Evolutionary conservation across 2,797 vertebrate genomes (phyloP).

Genomic region (Chaetophractus vellerosus): DNA sequence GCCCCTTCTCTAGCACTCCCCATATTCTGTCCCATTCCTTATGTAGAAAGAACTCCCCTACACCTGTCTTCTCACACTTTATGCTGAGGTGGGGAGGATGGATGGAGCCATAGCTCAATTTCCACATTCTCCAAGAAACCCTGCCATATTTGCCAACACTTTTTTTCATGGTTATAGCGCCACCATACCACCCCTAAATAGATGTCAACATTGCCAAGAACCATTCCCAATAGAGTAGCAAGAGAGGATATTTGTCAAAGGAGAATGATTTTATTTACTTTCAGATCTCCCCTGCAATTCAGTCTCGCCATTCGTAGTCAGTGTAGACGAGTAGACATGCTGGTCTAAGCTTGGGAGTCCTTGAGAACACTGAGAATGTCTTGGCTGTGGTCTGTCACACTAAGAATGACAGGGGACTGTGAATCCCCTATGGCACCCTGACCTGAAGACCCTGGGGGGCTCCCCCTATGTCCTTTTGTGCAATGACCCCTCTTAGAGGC

Average conservation of each 20-base stretch:
- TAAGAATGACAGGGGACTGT: neutral
- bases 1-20: no score
- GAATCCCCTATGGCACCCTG: neutral
- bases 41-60: neutral
- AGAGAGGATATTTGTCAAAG: neutral
- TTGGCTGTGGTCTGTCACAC: neutral
- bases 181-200: no score
- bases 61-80: neutral
- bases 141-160: neutral
- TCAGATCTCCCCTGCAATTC: neutral
- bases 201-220: neutral
- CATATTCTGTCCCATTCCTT: no score
- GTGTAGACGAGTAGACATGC: neutral
- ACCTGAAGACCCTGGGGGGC: neutral
- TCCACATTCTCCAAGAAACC: no score
- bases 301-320: neutral
- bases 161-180: no score
- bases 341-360: neutral
- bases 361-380: neutral
- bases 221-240: neutral
- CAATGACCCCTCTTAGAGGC: neutral
- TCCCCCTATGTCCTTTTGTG: neutral
- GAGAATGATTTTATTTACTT: neutral
- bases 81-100: neutral
- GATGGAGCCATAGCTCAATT: neutral